A percentile compares a stretch with the other conserved stretches of the same genome.
Evolutionary conservation across 2,888 invertebrate genomes (phyloP).

Genomic region (Tineola bisselliella): DNA sequence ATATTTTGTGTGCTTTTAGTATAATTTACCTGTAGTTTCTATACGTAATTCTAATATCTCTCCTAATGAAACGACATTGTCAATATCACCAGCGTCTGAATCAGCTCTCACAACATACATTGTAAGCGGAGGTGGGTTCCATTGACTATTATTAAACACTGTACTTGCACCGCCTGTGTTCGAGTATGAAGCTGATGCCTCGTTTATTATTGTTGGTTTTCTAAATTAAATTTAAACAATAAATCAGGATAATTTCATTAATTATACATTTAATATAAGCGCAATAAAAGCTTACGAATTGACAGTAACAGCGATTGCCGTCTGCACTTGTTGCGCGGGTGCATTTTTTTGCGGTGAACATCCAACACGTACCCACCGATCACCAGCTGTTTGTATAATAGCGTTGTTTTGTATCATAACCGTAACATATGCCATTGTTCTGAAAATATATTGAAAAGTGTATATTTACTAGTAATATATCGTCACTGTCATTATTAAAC

Average conservation of each 20-base stretch:
- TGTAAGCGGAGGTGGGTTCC: slow-evolving; percentile 31
- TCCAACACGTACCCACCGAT: slow-evolving; percentile 81
- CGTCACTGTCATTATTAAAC: not conserved
- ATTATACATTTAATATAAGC: too few species aligned
- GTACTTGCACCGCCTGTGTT: slow-evolving; percentile 41
- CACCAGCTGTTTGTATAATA: slow-evolving; percentile 85
- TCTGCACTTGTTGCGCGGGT: slow-evolving; percentile 37
- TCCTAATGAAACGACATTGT: slow-evolving; percentile 44
- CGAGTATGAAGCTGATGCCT: slow-evolving; percentile 15
- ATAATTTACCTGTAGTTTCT: slow-evolving; percentile 40
- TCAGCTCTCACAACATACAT: slow-evolving; percentile 51
- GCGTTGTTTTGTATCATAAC: slow-evolving; percentile 86
- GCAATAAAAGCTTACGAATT: slow-evolving; percentile 9
- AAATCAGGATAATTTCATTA: too few species aligned
- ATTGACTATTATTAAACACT: slow-evolving; percentile 33
- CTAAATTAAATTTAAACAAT: too few species aligned
- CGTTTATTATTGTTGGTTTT: slow-evolving; percentile 31
- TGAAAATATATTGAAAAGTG: too few species aligned
- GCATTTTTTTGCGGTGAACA: slow-evolving; percentile 64
- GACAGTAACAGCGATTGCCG: slow-evolving; percentile 47
- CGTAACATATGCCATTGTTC: slow-evolving; percentile 79
- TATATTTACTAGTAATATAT: too few species aligned
- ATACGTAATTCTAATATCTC: slow-evolving; percentile 51
- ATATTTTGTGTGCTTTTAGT: too few species aligned
- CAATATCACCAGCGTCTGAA: slow-evolving; percentile 25